These are phyloP conservation scores for Rousettus madagascariensis DNA, from an alignment of 2,797 vertebrate genomes.

Conservation along the genomic window DNA sequence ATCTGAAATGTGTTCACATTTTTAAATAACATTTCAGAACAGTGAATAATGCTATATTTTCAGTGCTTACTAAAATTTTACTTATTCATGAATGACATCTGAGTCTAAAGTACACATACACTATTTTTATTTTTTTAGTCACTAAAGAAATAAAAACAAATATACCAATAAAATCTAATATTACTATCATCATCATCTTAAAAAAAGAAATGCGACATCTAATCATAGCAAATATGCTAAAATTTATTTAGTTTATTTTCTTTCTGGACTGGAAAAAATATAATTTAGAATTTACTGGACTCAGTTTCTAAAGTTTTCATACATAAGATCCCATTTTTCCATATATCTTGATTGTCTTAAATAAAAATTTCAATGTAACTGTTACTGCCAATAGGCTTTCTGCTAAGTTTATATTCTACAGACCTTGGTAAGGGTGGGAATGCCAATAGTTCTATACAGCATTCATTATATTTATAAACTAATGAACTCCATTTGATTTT, in stretches of 20 bases:
- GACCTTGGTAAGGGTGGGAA: background rate
- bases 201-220: background rate
- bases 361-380: background rate
- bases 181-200: background rate
- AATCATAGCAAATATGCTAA: background rate
- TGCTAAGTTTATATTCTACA: background rate
- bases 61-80: background rate
- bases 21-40: background rate
- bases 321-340: background rate
- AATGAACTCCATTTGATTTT: background rate
- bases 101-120: background rate
- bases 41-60: background rate
- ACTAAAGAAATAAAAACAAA: background rate
- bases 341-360: background rate
- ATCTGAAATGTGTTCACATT: background rate
- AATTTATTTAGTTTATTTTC: background rate
- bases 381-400: background rate
- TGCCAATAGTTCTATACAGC: background rate
- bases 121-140: background rate
- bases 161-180: background rate
- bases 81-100: background rate
- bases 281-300: background rate
- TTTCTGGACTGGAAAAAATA: background rate
- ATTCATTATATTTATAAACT: background rate
- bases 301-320: background rate